Evolutionary conservation across 2,113 vertebrate species (phyloP).

Genomic region (Prunella fulvescens): DNA sequence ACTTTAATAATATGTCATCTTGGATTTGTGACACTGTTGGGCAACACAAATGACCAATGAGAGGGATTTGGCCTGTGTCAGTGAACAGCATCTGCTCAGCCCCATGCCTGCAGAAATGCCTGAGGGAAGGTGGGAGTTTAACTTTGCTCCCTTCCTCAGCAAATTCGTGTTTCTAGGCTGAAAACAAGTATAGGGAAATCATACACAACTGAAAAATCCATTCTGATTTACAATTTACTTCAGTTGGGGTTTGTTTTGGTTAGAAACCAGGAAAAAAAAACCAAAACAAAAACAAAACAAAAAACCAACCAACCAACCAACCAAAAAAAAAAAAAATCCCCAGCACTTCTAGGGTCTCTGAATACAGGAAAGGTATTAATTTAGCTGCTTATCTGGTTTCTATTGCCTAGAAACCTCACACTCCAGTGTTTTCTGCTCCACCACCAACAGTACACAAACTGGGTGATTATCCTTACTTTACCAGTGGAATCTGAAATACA

Average conservation of each 20-base stretch:
- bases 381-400: neutral
- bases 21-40: neutral
- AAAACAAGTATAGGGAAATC: neutral
- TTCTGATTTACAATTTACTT: neutral
- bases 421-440: neutral
- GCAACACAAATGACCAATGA: neutral
- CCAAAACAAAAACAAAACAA: no score
- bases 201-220: neutral
- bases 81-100: neutral
- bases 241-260: neutral
- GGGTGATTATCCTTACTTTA: neutral
- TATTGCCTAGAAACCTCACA: neutral
- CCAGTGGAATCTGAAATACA: neutral
- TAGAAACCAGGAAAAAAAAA: neutral
- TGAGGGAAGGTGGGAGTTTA: neutral
- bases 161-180: neutral
- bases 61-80: neutral
- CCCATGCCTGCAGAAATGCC: neutral
- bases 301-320: no score
- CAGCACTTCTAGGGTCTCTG: neutral
- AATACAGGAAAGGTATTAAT: constrained; percentile 8
- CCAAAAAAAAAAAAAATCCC: neutral
- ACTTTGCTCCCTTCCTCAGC: neutral
- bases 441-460: neutral
- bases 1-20: neutral